Evolutionary conservation across 2,888 invertebrate genomes (phyloP).

Genomic region (Melieria picta): DNA sequence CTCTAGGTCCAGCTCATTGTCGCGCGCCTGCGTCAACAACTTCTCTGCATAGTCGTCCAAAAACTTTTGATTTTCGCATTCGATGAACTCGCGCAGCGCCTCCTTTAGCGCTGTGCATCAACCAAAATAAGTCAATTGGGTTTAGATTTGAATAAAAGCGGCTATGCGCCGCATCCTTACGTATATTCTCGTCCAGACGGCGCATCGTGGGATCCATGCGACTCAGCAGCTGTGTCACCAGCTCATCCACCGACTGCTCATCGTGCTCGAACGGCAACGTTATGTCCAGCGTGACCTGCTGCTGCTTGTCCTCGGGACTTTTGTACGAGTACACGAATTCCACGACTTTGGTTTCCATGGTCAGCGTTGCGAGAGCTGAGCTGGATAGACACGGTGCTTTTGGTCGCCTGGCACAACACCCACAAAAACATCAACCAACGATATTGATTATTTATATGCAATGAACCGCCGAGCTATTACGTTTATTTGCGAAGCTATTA

Average conservation of each 20-base stretch:
- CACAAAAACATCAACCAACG: too few species aligned
- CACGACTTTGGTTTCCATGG: slow-evolving; percentile 41
- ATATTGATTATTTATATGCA: too few species aligned
- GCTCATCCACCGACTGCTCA: slow-evolving; percentile 55
- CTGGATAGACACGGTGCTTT: too few species aligned
- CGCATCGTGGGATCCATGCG: slow-evolving; percentile 64
- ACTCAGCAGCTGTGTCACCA: slow-evolving; percentile 56
- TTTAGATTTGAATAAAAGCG: background rate
- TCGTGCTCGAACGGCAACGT: slow-evolving; percentile 57
- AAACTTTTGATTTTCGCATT: slow-evolving; percentile 73
- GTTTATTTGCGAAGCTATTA: too few species aligned
- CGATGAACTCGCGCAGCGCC: slow-evolving; percentile 72
- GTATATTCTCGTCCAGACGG: slow-evolving; percentile 58
- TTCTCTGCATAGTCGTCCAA: slow-evolving; percentile 74
- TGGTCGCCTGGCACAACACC: too few species aligned
- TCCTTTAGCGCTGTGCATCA: slow-evolving; percentile 49
- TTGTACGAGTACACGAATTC: slow-evolving; percentile 59
- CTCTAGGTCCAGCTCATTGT: slow-evolving; percentile 76
- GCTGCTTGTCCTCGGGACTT: slow-evolving; percentile 53
- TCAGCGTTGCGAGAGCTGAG: background rate
- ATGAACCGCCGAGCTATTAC: too few species aligned
- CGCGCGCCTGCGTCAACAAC: slow-evolving; percentile 71
- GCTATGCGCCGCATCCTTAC: slow-evolving; percentile 42
- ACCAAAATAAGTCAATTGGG: background rate
- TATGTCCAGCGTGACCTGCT: slow-evolving; percentile 49